These are phyloP conservation scores for Macropis europaea DNA, from an alignment of 2,888 invertebrate genomes.

Conservation along the genomic window DNA sequence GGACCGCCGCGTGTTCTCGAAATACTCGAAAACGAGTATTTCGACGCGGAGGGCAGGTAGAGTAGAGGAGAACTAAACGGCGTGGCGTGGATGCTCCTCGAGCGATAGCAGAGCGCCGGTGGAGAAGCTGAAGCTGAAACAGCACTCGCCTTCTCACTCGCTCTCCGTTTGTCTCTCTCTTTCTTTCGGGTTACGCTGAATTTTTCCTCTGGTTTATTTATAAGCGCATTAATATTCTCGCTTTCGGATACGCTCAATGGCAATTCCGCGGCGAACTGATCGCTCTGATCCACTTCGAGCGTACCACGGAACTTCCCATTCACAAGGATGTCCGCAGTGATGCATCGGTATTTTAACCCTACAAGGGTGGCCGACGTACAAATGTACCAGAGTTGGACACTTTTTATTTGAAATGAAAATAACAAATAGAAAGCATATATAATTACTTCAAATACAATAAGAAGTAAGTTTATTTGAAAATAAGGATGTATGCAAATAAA, in stretches of 20 bases:
- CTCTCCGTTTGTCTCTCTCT: too few relatives aligned
- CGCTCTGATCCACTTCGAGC: not conserved
- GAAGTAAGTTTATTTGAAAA: too few relatives aligned
- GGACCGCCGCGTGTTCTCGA: conserved; percentile 25
- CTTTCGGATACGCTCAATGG: conserved; percentile 64
- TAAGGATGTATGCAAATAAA: too few relatives aligned
- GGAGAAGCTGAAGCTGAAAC: conserved; percentile 32
- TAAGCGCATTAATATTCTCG: conserved; percentile 72
- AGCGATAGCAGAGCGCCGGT: conserved; percentile 9
- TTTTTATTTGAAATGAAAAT: too few relatives aligned
- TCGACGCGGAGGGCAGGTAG: conserved; percentile 25
- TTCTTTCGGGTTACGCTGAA: too few relatives aligned
- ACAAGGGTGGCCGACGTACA: too few relatives aligned
- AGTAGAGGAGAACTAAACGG: conserved; percentile 30
- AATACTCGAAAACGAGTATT: conserved; percentile 38
- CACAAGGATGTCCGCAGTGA: too few relatives aligned
- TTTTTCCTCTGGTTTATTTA: conserved; percentile 74
- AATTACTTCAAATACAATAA: too few relatives aligned
- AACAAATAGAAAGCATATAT: too few relatives aligned
- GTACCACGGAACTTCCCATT: too few relatives aligned
- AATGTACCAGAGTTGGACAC: too few relatives aligned
- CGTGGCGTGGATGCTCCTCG: conserved; percentile 13
- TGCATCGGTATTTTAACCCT: too few relatives aligned
- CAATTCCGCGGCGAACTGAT: conserved; percentile 53
- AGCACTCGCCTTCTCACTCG: conserved; percentile 14